Base-by-base conservation (phyloP, 2,888 invertebrate genomes). In the Synergus umbraculus region DNA sequence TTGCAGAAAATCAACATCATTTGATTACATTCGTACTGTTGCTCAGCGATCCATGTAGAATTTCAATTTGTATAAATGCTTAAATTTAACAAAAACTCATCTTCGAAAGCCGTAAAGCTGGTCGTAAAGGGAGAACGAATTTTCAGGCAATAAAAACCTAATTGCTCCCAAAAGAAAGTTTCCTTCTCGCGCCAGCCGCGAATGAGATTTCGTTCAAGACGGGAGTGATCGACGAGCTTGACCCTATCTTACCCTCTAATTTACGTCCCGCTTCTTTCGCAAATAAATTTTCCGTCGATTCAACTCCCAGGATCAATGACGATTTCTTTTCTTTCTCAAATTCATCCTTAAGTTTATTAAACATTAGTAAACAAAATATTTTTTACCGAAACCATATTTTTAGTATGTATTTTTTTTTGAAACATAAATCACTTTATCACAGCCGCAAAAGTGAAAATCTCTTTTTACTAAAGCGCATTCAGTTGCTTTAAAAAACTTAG, bases 151-250 rank as follows among this genome's bases (percentile, higher is more conserved):
- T 79, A 76, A 79, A 79, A 79, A 66, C 79, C 64, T 79, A 79
- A 79, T 79, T 76, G 79, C 76, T 67, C 58, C 37, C 73, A 54
- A 46, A 78, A 58, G 63, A 58, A 77, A 65, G 54, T 79, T 79
- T 66, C 58, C 43, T 66, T 49, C 46, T 18, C n/a, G 58, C 44
- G 9, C 18, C 22, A 46, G 64, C 46, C 69, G 54, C 44, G 44
- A 54, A 64, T 76, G 79, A 76, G 54, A 65, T 76, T 65, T 79
- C 15, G 66, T 54, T 76, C 22, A 22, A 64, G 65, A 58, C 63
- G 15, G 54, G 49, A 46, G 78, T 82, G 77, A 82, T 77, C 79
- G 82, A 82, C 79, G 66, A 66, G 77, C 49, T 64, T 76, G 69
- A 60, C 76, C 29, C 65, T 41, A 66, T 66, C 41, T 43, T 18